Percentiles rank a stretch among this genome's conserved stretches.
These are phyloP conservation scores for Punctoribates punctum DNA, from an alignment of 2,888 invertebrate species.

Conservation along the genomic window DNA sequence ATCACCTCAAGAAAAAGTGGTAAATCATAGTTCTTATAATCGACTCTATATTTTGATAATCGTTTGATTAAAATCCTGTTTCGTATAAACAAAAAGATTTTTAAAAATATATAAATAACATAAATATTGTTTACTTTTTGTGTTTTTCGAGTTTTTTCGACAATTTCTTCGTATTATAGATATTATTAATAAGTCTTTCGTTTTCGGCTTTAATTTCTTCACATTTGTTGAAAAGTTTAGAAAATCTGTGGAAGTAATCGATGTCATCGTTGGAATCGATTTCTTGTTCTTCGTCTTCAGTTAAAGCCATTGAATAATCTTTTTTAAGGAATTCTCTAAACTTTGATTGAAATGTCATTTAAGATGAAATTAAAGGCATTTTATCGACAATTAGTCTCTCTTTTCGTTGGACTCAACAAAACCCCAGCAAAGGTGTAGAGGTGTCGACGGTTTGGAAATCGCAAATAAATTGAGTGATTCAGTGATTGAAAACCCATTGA, in stretches of 20 bases:
- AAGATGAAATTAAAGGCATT: neutral
- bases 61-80: slow-evolving; percentile 14
- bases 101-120: neutral
- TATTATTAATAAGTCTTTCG: slow-evolving; percentile 33
- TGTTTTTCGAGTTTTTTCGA: slow-evolving; percentile 15
- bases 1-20: slow-evolving; percentile 23
- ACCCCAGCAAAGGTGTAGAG: no score
- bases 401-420: neutral
- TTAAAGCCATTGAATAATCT: neutral
- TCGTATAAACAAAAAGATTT: neutral
- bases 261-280: neutral
- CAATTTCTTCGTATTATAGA: slow-evolving; percentile 28
- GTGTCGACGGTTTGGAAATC: no score
- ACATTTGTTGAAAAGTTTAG: slow-evolving; percentile 4
- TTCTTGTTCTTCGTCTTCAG: neutral
- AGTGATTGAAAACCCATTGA: no score
- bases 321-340: neutral
- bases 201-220: slow-evolving; percentile 27
- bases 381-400: neutral
- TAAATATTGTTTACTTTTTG: slow-evolving; percentile 6
- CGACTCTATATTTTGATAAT: slow-evolving; percentile 1
- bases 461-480: no score
- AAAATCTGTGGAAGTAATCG: neutral
- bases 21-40: neutral
- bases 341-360: slow-evolving; percentile 10